Evolutionary conservation across 2,113 vertebrate genomes (phyloP).

Genomic region (Lophotis ruficrista): DNA sequence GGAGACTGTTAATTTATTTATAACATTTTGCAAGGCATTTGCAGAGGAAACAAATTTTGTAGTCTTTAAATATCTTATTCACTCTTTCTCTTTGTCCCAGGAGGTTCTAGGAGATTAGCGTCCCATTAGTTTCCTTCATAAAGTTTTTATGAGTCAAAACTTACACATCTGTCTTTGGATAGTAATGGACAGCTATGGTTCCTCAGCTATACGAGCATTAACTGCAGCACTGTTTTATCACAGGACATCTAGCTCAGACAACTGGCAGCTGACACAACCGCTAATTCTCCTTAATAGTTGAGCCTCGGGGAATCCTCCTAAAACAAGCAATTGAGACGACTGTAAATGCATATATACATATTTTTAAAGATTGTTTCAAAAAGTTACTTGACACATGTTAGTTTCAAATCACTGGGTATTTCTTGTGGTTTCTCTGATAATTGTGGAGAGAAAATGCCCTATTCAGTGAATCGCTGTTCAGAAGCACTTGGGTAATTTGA

Average conservation of each 20-base stretch:
- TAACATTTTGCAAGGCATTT: neutral
- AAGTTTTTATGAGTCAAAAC: slow-evolving; percentile 24
- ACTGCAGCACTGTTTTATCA: neutral
- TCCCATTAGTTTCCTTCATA: slow-evolving; percentile 32
- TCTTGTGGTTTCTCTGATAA: neutral
- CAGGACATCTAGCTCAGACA: neutral
- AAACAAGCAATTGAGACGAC: neutral
- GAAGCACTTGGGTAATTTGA: neutral
- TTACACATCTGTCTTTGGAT: neutral
- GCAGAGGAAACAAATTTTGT: slow-evolving; percentile 4
- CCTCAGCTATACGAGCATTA: neutral
- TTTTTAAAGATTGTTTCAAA: neutral
- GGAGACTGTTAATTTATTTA: slow-evolving; percentile 34
- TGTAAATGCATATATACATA: neutral
- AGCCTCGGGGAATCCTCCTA: neutral
- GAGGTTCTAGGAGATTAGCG: neutral
- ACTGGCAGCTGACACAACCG: neutral
- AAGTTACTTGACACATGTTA: neutral
- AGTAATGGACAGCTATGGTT: neutral
- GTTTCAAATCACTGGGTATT: neutral
- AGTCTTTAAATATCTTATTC: neutral
- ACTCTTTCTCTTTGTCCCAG: neutral
- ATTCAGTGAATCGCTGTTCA: neutral
- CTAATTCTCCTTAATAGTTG: neutral
- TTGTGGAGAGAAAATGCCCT: neutral